Evolutionary conservation across 2,888 invertebrate species (phyloP).

Genomic region (Galerucella calmariensis): DNA sequence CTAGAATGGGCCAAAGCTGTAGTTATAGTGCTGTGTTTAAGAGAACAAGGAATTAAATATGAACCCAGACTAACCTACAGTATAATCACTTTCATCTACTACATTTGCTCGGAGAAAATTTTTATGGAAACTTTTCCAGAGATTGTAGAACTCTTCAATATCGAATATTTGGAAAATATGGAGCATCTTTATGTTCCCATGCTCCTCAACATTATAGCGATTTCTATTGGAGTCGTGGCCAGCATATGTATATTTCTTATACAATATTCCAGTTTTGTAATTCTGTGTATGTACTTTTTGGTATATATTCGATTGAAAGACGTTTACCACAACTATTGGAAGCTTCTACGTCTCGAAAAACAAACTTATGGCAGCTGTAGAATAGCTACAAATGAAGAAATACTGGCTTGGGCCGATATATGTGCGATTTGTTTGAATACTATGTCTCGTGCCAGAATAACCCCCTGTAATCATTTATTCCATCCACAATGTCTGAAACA

Average conservation of each 20-base stretch:
- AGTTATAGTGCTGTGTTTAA: conserved; percentile 69
- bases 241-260: conserved; percentile 45
- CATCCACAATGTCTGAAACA: conserved; percentile 80
- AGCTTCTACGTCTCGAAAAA: conserved; percentile 55
- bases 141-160: conserved; percentile 68
- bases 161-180: conserved; percentile 75
- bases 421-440: conserved; percentile 80
- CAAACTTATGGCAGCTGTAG: conserved; percentile 58
- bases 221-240: conserved; percentile 56
- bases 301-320: conserved; percentile 61
- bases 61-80: conserved; percentile 74
- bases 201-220: conserved; percentile 70
- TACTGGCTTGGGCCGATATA: conserved; percentile 77
- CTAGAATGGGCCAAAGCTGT: conserved; percentile 84
- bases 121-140: conserved; percentile 75
- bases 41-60: conserved; percentile 79
- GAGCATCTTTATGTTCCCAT: conserved; percentile 77
- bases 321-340: conserved; percentile 58
- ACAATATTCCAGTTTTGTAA: conserved; percentile 51
- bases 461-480: conserved; percentile 83
- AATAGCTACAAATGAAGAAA: conserved; percentile 74
- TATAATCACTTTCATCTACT: conserved; percentile 74
- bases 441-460: conserved; percentile 79
- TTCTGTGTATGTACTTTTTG: conserved; percentile 58
- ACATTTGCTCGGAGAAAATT: conserved; percentile 76